phyloP scores from a whole-genome alignment of 2,888 invertebrate species.

The Philereme transversata region DNA sequence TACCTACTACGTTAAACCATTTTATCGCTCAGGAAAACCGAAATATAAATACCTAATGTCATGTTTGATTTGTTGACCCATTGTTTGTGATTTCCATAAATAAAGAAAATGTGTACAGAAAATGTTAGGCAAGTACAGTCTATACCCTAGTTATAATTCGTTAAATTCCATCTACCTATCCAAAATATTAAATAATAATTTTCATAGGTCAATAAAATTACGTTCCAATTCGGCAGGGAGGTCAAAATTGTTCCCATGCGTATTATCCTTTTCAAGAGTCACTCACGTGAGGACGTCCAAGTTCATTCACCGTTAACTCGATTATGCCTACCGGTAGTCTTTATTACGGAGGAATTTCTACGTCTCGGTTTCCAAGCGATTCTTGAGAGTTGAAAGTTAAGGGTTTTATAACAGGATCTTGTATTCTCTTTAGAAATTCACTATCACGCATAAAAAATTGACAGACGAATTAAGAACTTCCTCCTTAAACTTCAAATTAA shows the following conservation, averaged over 20 bases:
- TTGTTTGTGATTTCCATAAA: no score
- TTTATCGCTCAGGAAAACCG: no score
- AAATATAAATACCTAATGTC: no score
- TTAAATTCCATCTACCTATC: background rate
- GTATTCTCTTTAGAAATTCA: no score
- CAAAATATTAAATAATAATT: constrained; percentile 12
- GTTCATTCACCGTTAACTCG: constrained; percentile 59
- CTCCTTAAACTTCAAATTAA: no score
- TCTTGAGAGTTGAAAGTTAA: background rate
- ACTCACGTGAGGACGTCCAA: constrained; percentile 36
- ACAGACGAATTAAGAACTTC: no score
- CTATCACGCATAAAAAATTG: no score
- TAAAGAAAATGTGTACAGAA: no score
- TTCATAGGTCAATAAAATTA: constrained; percentile 24
- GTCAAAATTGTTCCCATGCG: constrained; percentile 30
- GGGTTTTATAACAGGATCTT: constrained; percentile 1
- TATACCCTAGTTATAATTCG: background rate
- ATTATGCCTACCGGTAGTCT: constrained; percentile 45
- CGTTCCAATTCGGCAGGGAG: constrained; percentile 15
- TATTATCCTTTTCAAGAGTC: constrained; percentile 27
- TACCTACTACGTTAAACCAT: no score
- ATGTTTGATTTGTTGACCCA: no score
- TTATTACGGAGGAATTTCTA: constrained; percentile 41
- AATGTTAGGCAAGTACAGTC: no score
- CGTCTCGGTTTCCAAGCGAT: constrained; percentile 18